These are phyloP conservation scores for Epirrita christyi DNA, from an alignment of 2,888 invertebrate genomes.

Conservation along the genomic window DNA sequence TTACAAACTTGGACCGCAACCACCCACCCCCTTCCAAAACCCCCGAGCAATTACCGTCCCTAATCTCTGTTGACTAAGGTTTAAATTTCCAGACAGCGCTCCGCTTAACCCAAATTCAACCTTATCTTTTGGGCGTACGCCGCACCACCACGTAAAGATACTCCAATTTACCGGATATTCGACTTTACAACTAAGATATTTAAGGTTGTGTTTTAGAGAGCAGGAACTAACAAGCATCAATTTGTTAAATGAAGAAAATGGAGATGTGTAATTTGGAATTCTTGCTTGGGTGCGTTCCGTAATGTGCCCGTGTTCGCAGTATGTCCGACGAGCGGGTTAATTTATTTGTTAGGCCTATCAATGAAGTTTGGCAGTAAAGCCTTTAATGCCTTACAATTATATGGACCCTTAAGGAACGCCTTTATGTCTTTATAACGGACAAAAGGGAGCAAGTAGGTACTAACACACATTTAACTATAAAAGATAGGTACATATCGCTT, in stretches of 20 bases:
- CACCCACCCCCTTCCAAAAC: slow-evolving; percentile 48
- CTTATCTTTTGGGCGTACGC: slow-evolving; percentile 80
- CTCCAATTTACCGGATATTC: slow-evolving; percentile 52
- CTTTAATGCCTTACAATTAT: slow-evolving; percentile 26
- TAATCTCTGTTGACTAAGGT: slow-evolving; percentile 66
- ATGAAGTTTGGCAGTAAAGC: slow-evolving; percentile 25
- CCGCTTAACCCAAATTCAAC: slow-evolving; percentile 67
- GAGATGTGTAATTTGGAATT: slow-evolving; percentile 75
- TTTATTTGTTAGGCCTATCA: slow-evolving; percentile 33
- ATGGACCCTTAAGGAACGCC: slow-evolving; percentile 8
- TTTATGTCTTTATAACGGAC: slow-evolving; percentile 11
- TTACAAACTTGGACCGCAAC: slow-evolving; percentile 83
- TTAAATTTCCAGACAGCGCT: slow-evolving; percentile 63
- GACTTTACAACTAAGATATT: slow-evolving; percentile 47
- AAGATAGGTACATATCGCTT: too few relatives aligned
- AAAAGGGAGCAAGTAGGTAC: neutral
- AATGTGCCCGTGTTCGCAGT: slow-evolving; percentile 61
- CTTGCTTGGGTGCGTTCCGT: slow-evolving; percentile 58
- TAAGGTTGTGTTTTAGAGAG: slow-evolving; percentile 51
- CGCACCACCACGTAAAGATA: slow-evolving; percentile 40
- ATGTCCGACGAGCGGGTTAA: slow-evolving; percentile 50
- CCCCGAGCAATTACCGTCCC: slow-evolving; percentile 63
- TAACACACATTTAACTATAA: too few relatives aligned
- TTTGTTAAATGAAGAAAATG: slow-evolving; percentile 84
- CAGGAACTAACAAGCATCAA: slow-evolving; percentile 63